Percentiles rank a stretch among this genome's conserved stretches.
Conservation (phyloP, 2,888 invertebrate species). For the Andrena flavipes region DNA sequence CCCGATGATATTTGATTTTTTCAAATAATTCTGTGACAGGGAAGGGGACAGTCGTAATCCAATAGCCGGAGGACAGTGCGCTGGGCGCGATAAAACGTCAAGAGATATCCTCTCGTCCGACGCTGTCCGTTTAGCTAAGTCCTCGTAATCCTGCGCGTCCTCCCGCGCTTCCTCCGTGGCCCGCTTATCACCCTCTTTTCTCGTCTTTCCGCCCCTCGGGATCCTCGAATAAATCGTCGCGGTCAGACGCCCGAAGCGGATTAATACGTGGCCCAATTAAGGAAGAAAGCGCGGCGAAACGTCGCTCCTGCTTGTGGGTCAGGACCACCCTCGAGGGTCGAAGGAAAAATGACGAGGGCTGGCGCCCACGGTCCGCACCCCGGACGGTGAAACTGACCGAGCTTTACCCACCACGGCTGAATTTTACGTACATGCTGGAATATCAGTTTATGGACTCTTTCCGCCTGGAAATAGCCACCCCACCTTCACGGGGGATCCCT, state of each 20-base stretch:
- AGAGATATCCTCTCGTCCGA: conserved; percentile 57
- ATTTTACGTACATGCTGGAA: neutral
- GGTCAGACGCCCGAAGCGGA: conserved; percentile 66
- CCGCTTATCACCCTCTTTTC: conserved; percentile 51
- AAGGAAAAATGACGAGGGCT: conserved; percentile 46
- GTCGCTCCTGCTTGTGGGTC: conserved; percentile 65
- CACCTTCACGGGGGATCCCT: no score
- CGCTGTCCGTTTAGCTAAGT: conserved; percentile 69
- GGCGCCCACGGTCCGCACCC: neutral
- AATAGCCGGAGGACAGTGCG: conserved; percentile 11
- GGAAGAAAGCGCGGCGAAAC: conserved; percentile 49
- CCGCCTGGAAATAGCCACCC: no score
- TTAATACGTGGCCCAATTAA: conserved; percentile 78
- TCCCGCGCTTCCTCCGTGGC: conserved; percentile 60
- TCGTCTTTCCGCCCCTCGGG: conserved; percentile 3
- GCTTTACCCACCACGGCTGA: neutral
- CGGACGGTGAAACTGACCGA: neutral
- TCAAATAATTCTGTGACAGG: conserved; percentile 20
- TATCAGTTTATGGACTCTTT: no score
- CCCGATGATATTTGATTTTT: conserved; percentile 15
- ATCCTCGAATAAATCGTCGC: conserved; percentile 72
- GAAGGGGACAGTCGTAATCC: conserved; percentile 21
- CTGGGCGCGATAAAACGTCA: conserved; percentile 50
- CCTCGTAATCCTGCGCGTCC: conserved; percentile 72
- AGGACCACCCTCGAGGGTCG: conserved; percentile 16